Evolutionary conservation across 53 echinoderm and acorn worm genomes (phyloP).

Genomic region (Actinopyga echinites): DNA sequence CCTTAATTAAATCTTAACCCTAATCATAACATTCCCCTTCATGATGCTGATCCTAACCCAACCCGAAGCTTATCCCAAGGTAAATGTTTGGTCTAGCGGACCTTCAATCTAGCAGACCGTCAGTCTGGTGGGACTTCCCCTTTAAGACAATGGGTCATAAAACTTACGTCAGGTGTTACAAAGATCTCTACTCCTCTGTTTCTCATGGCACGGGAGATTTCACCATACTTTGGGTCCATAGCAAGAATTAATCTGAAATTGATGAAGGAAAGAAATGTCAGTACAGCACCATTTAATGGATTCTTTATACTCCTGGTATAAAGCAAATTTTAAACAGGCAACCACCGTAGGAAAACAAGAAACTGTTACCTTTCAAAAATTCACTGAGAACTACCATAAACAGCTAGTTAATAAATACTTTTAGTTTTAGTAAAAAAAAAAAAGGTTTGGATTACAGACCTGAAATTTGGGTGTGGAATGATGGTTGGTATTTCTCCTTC

Average conservation of each 20-base stretch:
- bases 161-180: slow-evolving; percentile 82
- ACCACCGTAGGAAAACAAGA: no score
- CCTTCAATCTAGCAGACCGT: no score
- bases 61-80: no score
- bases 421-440: not conserved
- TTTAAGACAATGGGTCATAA: not conserved
- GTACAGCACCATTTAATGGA: not conserved
- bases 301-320: no score
- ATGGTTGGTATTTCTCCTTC: slow-evolving; percentile 92
- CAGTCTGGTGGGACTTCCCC: no score
- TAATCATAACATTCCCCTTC: not conserved
- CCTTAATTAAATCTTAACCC: no score
- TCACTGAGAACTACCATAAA: no score
- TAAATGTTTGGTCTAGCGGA: no score
- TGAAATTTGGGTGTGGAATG: slow-evolving; percentile 88
- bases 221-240: slow-evolving; percentile 94
- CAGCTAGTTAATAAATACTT: not conserved
- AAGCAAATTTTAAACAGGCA: no score
- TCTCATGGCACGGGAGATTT: slow-evolving; percentile 97
- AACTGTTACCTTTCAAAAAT: no score
- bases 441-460: slow-evolving; percentile 33
- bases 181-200: slow-evolving; percentile 96
- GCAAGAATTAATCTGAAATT: slow-evolving; percentile 71
- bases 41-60: not conserved
- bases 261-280: not conserved